Percentiles rank a stretch among this genome's conserved stretches.
phyloP scores from a whole-genome alignment of 2,888 invertebrate genomes.

The Rotaria macrura region DNA sequence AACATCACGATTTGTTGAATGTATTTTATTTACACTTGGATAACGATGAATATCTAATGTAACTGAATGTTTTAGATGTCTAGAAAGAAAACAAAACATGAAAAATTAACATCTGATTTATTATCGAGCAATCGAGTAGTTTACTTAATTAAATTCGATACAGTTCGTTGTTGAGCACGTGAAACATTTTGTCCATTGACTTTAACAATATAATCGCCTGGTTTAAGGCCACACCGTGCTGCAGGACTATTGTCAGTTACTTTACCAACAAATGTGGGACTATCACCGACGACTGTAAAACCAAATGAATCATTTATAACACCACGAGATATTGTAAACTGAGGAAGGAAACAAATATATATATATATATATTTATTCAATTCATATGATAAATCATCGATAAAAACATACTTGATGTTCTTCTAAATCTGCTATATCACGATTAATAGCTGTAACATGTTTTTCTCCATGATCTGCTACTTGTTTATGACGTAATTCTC shows the following conservation, averaged over 20 bases:
- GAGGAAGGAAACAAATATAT: not conserved
- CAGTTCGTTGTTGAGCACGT: not conserved
- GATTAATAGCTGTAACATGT: not conserved
- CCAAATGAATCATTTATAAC: not conserved
- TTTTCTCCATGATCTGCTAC: conserved; percentile 16
- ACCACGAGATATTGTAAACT: not conserved
- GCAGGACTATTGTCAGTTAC: not conserved
- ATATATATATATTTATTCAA: no score
- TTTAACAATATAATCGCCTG: conserved; percentile 16
- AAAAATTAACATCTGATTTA: no score
- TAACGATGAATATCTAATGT: conserved; percentile 4
- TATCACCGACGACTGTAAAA: conserved; percentile 13
- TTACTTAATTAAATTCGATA: conserved; percentile 19
- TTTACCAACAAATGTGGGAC: conserved; percentile 19
- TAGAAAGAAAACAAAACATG: not conserved
- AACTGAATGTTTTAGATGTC: not conserved
- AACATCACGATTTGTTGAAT: not conserved
- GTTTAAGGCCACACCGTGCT: not conserved
- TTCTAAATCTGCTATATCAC: not conserved
- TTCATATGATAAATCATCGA: no score
- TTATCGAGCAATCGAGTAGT: not conserved
- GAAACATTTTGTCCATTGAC: conserved; percentile 1
- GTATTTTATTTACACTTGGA: not conserved
- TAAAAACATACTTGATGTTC: not conserved
- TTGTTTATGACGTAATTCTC: conserved; percentile 7